These are phyloP conservation scores for Acipenser transmontanus DNA, from an alignment of 2,797 vertebrate genomes.

Conservation along the genomic window DNA sequence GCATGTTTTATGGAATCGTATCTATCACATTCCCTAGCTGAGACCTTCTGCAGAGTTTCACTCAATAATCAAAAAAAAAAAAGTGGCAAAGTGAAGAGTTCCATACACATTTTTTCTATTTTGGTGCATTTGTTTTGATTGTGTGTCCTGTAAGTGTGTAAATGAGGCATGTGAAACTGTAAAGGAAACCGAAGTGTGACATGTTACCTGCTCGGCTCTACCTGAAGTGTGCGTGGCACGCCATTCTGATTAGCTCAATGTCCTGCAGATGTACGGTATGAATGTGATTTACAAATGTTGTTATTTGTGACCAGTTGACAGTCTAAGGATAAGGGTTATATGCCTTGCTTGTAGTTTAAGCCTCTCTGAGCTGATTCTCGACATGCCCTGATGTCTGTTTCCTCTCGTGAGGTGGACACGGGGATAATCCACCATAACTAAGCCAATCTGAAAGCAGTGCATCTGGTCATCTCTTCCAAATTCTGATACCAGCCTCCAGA, in stretches of 20 bases:
- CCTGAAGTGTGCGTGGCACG: not conserved
- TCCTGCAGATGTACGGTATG: constrained; percentile 1
- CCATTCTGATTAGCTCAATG: not conserved
- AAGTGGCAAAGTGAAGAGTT: not conserved
- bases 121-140: constrained; percentile 1
- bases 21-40: constrained; percentile 60
- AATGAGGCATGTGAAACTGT: not conserved
- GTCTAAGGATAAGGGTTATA: not conserved
- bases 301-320: not conserved
- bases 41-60: constrained; percentile 48
- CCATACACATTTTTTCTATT: not conserved
- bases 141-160: not conserved
- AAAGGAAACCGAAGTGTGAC: not conserved
- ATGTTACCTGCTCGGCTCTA: constrained; percentile 8
- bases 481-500: not conserved
- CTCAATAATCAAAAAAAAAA: constrained; percentile 22
- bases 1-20: constrained; percentile 41
- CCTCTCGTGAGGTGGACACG: not conserved
- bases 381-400: not conserved
- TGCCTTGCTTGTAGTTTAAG: not conserved
- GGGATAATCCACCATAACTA: not conserved
- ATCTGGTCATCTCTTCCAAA: not conserved
- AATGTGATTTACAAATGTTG: not conserved
- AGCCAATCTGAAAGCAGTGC: not conserved
- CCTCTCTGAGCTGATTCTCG: not conserved